Evolutionary conservation across 92 coral and sea anemone genomes (phyloP).

Genomic region (Heliopora coerulea): DNA sequence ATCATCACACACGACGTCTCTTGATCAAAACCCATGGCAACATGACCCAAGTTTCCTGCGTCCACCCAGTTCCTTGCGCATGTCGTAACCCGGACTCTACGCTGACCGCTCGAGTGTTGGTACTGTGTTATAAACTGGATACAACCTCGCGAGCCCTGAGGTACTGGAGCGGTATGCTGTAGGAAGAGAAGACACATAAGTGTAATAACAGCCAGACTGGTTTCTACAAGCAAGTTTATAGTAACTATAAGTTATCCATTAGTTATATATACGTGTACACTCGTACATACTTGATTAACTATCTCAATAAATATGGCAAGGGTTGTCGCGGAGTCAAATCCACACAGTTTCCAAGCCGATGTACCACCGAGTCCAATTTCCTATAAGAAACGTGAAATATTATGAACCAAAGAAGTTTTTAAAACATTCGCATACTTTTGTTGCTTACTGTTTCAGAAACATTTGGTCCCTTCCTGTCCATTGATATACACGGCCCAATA

Average conservation of each 20-base stretch:
- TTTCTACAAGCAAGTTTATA: no score
- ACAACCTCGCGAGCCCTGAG: constrained; percentile 95
- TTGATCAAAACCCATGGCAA: constrained; percentile 88
- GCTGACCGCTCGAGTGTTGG: constrained; percentile 98
- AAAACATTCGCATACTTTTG: no score
- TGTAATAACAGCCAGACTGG: no score
- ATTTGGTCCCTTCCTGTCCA: constrained; percentile 97
- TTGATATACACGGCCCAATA: constrained; percentile 91
- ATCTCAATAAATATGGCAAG: constrained; percentile 86
- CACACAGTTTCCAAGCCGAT: constrained; percentile 96
- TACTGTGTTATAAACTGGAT: constrained; percentile 94
- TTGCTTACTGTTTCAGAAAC: constrained; percentile 90
- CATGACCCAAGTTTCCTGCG: constrained; percentile 72
- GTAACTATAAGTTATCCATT: not conserved
- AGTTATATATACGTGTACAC: not conserved
- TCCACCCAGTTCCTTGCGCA: constrained; percentile 99
- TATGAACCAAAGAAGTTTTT: no score
- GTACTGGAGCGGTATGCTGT: constrained; percentile 97
- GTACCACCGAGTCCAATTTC: constrained; percentile 98
- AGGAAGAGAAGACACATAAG: not conserved
- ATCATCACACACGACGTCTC: constrained; percentile 86
- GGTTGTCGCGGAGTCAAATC: constrained; percentile 81
- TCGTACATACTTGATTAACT: constrained; percentile 75
- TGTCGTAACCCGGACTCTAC: constrained; percentile 96
- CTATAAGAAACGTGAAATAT: constrained; percentile 27